Evolutionary conservation across 2,888 invertebrate species (phyloP).

Genomic region (Timema cristinae): DNA sequence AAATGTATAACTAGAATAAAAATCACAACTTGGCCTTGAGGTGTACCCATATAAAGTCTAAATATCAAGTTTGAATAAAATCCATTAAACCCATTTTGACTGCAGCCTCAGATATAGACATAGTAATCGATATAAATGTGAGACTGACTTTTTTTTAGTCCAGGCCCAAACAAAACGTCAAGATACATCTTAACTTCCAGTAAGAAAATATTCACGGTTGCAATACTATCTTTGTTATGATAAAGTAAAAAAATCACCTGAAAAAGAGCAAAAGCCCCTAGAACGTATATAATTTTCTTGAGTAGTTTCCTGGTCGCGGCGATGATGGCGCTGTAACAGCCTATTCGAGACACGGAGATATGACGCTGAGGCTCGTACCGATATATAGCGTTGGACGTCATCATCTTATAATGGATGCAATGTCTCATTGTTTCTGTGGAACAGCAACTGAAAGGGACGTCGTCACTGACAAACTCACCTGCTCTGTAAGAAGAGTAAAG

Average conservation of each 20-base stretch:
- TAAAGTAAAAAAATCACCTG: slow-evolving; percentile 4
- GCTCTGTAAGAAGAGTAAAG: neutral
- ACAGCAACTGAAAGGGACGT: slow-evolving; percentile 62
- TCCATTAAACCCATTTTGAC: too few relatives aligned
- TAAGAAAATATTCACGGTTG: too few relatives aligned
- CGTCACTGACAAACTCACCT: slow-evolving; percentile 40
- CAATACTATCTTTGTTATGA: too few relatives aligned
- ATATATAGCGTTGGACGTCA: slow-evolving; percentile 51
- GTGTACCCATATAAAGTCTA: too few relatives aligned
- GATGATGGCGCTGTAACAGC: slow-evolving; percentile 6
- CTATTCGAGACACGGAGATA: slow-evolving; percentile 7
- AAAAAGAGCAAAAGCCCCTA: neutral
- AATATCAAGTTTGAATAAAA: too few relatives aligned
- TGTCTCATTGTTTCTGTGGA: slow-evolving; percentile 52
- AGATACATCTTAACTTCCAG: too few relatives aligned
- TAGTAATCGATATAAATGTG: too few relatives aligned
- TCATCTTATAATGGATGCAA: slow-evolving; percentile 57
- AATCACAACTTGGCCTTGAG: too few relatives aligned
- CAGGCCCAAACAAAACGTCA: too few relatives aligned
- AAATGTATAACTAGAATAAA: too few relatives aligned
- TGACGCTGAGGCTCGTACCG: slow-evolving; percentile 47
- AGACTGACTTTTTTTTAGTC: too few relatives aligned
- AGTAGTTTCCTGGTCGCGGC: neutral
- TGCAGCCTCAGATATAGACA: too few relatives aligned
- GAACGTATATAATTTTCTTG: neutral